Evolutionary conservation across 2,888 invertebrate genomes (phyloP).

Genomic region (Rosalia funebris): DNA sequence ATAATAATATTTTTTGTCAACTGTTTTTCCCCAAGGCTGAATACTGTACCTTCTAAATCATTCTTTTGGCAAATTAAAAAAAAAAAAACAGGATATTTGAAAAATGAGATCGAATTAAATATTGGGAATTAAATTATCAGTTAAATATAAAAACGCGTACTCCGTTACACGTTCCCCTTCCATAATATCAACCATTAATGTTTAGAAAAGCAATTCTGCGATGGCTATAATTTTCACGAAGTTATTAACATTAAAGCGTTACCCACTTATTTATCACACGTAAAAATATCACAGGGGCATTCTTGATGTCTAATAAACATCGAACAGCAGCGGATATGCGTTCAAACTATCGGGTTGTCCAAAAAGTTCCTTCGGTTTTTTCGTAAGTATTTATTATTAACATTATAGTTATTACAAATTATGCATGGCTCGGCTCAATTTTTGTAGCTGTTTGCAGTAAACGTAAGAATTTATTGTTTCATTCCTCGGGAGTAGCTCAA

Average conservation of each 20-base stretch:
- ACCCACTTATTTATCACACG: not conserved
- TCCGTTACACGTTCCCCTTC: not conserved
- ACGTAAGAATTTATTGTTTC: too few relatives aligned
- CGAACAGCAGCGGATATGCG: not conserved
- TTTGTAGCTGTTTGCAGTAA: too few relatives aligned
- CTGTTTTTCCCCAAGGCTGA: not conserved
- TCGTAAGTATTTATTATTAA: too few relatives aligned
- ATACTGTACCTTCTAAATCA: not conserved
- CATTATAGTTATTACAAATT: too few relatives aligned
- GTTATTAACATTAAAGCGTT: not conserved
- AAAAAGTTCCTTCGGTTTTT: too few relatives aligned
- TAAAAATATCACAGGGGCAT: not conserved
- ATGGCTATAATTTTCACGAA: not conserved
- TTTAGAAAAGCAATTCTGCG: not conserved
- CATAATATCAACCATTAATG: not conserved
- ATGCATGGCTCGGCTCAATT: too few relatives aligned
- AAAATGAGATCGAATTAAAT: too few relatives aligned
- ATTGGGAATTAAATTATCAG: not conserved
- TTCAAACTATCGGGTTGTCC: too few relatives aligned
- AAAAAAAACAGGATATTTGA: not conserved
- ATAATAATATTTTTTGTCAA: not conserved
- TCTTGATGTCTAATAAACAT: not conserved
- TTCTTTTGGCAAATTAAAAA: not conserved
- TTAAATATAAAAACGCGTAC: not conserved
- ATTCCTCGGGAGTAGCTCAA: too few relatives aligned